These are phyloP conservation scores for Alfaro cultratus DNA, from an alignment of 2,797 vertebrate species.

Conservation along the genomic window DNA sequence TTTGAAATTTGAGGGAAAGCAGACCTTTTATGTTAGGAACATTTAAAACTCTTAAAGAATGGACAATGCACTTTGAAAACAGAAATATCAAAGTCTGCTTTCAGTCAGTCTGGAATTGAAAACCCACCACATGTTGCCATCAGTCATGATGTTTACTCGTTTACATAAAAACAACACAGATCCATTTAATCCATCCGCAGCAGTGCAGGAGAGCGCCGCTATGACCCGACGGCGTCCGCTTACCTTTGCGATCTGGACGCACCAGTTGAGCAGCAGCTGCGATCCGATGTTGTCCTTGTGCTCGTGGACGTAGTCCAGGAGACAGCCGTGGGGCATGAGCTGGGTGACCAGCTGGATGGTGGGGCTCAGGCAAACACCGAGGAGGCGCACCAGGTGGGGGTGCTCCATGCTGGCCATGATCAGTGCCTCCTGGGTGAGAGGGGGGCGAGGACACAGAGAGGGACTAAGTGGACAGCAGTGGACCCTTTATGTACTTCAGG, in stretches of 20 bases:
- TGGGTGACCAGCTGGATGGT: constrained; percentile 98
- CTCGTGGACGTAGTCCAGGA: constrained; percentile 95
- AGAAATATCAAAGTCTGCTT: not conserved
- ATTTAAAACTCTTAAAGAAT: not conserved
- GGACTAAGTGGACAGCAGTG: constrained; percentile 54
- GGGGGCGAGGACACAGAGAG: constrained; percentile 30
- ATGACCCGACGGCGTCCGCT: constrained; percentile 27
- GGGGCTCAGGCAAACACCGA: constrained; percentile 94
- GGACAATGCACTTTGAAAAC: not conserved
- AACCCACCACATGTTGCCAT: constrained; percentile 2
- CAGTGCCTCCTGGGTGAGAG: constrained; percentile 90
- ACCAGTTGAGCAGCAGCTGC: constrained; percentile 97
- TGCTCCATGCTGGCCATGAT: constrained; percentile 99
- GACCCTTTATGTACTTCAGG: not conserved
- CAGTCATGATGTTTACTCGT: not conserved
- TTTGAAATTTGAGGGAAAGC: too few relatives aligned
- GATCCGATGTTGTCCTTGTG: constrained; percentile 99
- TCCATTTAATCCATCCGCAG: constrained; percentile 8
- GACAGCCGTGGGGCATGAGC: constrained; percentile 97
- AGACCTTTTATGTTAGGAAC: not conserved
- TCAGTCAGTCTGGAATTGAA: not conserved
- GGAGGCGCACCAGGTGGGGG: constrained; percentile 92
- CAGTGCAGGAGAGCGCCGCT: not conserved
- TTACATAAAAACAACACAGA: not conserved
- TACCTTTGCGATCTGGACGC: constrained; percentile 99